These are phyloP conservation scores for Odontamblyopus rebecca DNA, from an alignment of 2,797 vertebrate species.

Conservation along the genomic window DNA sequence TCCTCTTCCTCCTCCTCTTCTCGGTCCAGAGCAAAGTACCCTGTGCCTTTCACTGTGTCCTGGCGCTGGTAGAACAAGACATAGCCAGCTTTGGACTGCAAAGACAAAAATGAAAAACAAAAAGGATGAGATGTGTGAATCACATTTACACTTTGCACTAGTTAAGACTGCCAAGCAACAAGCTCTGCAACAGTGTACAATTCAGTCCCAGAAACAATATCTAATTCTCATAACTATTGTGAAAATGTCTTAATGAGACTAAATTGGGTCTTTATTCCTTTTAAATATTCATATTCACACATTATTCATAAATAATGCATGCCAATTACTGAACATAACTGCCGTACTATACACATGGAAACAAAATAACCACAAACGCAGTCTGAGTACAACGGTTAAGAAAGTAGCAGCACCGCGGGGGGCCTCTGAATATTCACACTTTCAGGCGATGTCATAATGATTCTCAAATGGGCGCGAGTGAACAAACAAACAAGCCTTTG, in stretches of 20 bases:
- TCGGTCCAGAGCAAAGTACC: slow-evolving; percentile 92
- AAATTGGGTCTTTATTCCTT: not conserved
- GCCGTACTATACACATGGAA: not conserved
- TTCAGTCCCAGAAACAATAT: not conserved
- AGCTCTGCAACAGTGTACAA: too few relatives aligned
- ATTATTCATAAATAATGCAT: not conserved
- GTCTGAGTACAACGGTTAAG: not conserved
- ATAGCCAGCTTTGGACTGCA: slow-evolving; percentile 95
- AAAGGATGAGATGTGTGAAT: not conserved
- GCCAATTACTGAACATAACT: slow-evolving; percentile 10
- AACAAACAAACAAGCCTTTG: slow-evolving; percentile 16
- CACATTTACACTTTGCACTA: not conserved
- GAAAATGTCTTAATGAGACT: slow-evolving; percentile 1
- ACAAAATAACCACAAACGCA: not conserved
- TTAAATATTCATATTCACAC: not conserved
- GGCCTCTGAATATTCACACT: slow-evolving; percentile 8
- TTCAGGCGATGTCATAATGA: slow-evolving; percentile 15
- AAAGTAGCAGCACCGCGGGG: not conserved
- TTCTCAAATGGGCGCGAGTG: slow-evolving; percentile 12
- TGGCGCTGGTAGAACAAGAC: slow-evolving; percentile 98
- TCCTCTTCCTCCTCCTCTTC: slow-evolving; percentile 81
- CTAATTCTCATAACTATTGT: not conserved
- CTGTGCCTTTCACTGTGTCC: slow-evolving; percentile 94
- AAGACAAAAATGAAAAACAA: slow-evolving; percentile 17
- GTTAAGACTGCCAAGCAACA: not conserved